phyloP scores from a whole-genome alignment of 1,140 invertebrate genomes.

The Sarcophaga peregrina region DNA sequence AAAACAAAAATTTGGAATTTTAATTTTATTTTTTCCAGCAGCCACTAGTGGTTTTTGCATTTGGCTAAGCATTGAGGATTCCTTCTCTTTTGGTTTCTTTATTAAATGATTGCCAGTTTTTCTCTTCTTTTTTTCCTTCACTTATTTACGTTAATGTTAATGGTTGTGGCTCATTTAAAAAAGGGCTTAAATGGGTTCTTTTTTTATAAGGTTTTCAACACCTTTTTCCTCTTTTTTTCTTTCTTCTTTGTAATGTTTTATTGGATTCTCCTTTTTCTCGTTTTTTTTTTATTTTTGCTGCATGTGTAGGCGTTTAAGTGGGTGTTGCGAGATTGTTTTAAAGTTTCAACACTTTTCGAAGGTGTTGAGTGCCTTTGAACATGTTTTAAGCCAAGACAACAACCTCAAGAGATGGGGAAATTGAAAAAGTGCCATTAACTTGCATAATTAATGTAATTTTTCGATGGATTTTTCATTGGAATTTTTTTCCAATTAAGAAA shows the following conservation, averaged over 20 bases:
- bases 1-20: conserved; percentile 1
- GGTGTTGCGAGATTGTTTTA: conserved; percentile 35
- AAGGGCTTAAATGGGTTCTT: conserved; percentile 2
- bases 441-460: not conserved
- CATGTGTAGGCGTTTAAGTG: conserved; percentile 24
- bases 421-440: no score
- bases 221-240: not conserved
- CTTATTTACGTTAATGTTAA: conserved; percentile 27
- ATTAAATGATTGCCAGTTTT: conserved; percentile 4
- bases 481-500: no score
- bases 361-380: not conserved
- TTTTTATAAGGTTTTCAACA: conserved; percentile 35
- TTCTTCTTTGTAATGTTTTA: not conserved
- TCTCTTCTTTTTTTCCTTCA: conserved; percentile 14
- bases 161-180: not conserved
- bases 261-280: no score
- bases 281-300: not conserved
- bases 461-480: not conserved
- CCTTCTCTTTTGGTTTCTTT: not conserved
- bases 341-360: conserved; percentile 26
- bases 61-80: conserved; percentile 9
- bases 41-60: conserved; percentile 23
- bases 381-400: not conserved
- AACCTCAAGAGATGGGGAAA: no score
- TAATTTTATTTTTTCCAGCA: conserved; percentile 9